These are phyloP conservation scores for Limnephilus auricula DNA, from an alignment of 2,888 invertebrate genomes.

Conservation along the genomic window DNA sequence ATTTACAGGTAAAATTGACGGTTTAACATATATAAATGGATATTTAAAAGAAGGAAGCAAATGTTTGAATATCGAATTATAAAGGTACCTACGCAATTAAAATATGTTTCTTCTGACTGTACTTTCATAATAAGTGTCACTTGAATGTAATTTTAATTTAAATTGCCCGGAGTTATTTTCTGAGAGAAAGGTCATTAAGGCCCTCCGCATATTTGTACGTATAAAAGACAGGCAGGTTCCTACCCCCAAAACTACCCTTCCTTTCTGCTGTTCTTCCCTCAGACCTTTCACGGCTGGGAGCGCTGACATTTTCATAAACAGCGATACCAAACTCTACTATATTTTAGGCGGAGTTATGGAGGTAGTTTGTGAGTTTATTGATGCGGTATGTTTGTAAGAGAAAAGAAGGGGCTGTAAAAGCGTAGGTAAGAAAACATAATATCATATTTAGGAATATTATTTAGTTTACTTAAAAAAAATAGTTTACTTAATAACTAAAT, in stretches of 20 bases:
- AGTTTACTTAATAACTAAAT: background rate
- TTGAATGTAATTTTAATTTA: conserved; percentile 64
- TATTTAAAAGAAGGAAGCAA: background rate
- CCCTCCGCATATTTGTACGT: conserved; percentile 49
- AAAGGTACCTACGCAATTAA: no score
- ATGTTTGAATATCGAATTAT: background rate
- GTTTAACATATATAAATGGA: no score
- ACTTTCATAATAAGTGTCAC: conserved; percentile 3
- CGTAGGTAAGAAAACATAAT: background rate
- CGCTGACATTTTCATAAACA: conserved; percentile 64
- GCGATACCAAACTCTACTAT: conserved; percentile 15
- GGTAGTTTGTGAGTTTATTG: background rate
- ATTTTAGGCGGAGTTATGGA: background rate
- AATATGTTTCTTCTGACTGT: background rate
- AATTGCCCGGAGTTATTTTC: conserved; percentile 57
- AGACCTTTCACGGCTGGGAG: conserved; percentile 62
- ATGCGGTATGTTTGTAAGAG: background rate
- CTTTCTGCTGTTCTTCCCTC: background rate
- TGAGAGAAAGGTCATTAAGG: conserved; percentile 64
- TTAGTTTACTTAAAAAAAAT: no score
- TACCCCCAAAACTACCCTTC: background rate
- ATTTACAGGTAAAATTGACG: no score
- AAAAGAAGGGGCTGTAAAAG: background rate
- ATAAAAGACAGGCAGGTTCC: conserved; percentile 19
- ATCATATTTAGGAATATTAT: background rate